These are phyloP conservation scores for Synergus itoensis DNA, from an alignment of 2,888 invertebrate species.

Conservation along the genomic window DNA sequence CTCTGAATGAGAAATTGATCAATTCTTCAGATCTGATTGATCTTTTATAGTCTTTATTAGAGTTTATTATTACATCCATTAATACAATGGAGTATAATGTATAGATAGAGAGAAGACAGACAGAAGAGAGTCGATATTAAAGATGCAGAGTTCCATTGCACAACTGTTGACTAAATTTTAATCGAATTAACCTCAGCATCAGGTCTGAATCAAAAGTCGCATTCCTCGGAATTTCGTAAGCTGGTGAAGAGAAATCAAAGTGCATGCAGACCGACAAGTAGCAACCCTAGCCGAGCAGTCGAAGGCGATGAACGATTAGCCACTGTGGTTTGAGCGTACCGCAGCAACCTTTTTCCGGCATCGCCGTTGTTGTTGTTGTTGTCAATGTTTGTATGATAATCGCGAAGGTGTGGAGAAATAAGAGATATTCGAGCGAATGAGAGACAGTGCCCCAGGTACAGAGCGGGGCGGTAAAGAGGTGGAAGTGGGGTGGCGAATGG, in stretches of 20 bases:
- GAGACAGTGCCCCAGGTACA: conserved; percentile 48
- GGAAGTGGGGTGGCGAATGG: conserved; percentile 47
- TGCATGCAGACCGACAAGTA: neutral
- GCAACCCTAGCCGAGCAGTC: conserved; percentile 28
- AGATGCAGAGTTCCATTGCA: neutral
- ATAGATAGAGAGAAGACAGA: neutral
- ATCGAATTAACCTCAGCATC: conserved; percentile 5
- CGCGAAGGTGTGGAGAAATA: conserved; percentile 74
- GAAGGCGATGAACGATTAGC: conserved; percentile 64
- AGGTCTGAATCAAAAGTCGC: neutral
- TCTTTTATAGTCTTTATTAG: neutral
- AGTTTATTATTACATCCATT: neutral
- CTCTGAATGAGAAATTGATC: neutral
- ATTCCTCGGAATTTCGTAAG: conserved; percentile 21
- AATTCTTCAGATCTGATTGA: neutral
- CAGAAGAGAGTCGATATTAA: neutral
- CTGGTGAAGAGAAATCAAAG: conserved; percentile 13
- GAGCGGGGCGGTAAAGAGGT: conserved; percentile 44
- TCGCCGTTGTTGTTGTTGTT: conserved; percentile 65
- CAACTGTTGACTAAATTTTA: neutral
- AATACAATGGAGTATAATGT: neutral
- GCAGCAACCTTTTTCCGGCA: conserved; percentile 71
- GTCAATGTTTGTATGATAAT: conserved; percentile 77
- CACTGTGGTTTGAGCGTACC: conserved; percentile 65
- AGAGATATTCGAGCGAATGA: conserved; percentile 62